Base-by-base conservation (phyloP, 2,113 vertebrate genomes). In the Muscicapa adusta region DNA sequence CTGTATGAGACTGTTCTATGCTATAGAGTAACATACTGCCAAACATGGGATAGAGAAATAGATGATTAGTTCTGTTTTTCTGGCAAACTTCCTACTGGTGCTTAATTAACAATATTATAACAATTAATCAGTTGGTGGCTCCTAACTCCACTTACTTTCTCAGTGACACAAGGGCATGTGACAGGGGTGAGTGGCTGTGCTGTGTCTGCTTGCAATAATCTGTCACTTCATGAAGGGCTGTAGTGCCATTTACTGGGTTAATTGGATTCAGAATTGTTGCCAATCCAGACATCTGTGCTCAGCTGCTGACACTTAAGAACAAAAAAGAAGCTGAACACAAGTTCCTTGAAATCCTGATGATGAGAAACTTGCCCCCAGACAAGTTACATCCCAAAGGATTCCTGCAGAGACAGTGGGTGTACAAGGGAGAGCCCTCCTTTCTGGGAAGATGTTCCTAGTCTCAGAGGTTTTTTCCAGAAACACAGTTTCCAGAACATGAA, bases 241-340 rank as follows among this genome's bases (percentile, higher is more conserved):
- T 28, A 65, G 56, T 79, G 89, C 94, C 89, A 91, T 96, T 97
- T 96, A 25, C 78, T 89, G 88, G 94, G 96, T 97, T 97, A 97
- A 97, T 97, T 97, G 89, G 89, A 89, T 96, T 95, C 93, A 93
- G 83, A 87, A 83, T 53, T 91, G 79, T 11, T 94, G 95, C 85
- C 78, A 88, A 4, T 88, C 62, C 38, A 31, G 84, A 96, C 91
- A 94, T 91, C 96, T 91, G 85, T 71, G 86, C 94, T 96, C 84
- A 79, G 88, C 47, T 86, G 62, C 89, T 67, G 82, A 53, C 58
- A 22, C 54, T 80, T 62, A 22, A 61, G 71, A 65, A 73, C 33
- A 7, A 62, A 75, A 66, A 70, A 53, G 22, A 45, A 77, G 29
- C 38, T 58, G 33, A 88, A 78, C 22, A 45, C 28, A n/a, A 78